Evolutionary conservation across 2,113 vertebrate genomes (phyloP), one percentile per base, ranked within the genome.

Genomic region (Crocuta crocuta): DNA sequence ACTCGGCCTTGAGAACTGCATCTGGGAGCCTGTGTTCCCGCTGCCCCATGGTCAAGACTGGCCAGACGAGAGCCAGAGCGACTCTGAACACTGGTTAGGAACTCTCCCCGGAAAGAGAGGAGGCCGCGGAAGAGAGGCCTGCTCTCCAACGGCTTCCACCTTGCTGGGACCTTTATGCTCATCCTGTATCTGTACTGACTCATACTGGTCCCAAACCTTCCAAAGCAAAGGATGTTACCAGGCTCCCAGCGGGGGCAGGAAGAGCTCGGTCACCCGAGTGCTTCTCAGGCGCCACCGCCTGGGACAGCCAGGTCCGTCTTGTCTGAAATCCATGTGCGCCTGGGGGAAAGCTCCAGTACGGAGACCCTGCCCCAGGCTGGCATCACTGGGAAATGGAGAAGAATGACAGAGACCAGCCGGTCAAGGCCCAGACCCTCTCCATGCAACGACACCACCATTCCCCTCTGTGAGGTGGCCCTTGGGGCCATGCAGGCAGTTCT

Each of bases 141-240:
- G 4, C 48, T 1, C 33, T 13, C 21, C 48, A 10, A 50, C 21
- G 0, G 35, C 73, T 78, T 82, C 90, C 28, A 48, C 61, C 12
- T 0, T 0, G 35, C 45, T 1, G 2, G 35, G 17, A 1, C 11
- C 11, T 3, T 17, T 1, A 2, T 4, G 4, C 2, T 0, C 4
- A 26, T 10, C 33, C n/a, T 4, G 35, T 4, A 2, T 4, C 26
- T 4, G 4, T 0, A 1, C 2, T 17, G 0, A 53, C 13, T 55
- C 65, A 2, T 19, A 10, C 0, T 5, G 16, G 21, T 7, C 3
- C 33, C 5, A 17, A 7, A 23, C 0, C 0, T 0, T 7, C 48
- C 10, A 5, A 26, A n/a, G 35, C 26, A 28, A 70, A 6, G 21
- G 3, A 8, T 0, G 0, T 1, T 4, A 3, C 13, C 0, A 13